These are phyloP conservation scores for Decapterus maruadsi DNA, from an alignment of 2,797 vertebrate genomes.

Conservation along the genomic window DNA sequence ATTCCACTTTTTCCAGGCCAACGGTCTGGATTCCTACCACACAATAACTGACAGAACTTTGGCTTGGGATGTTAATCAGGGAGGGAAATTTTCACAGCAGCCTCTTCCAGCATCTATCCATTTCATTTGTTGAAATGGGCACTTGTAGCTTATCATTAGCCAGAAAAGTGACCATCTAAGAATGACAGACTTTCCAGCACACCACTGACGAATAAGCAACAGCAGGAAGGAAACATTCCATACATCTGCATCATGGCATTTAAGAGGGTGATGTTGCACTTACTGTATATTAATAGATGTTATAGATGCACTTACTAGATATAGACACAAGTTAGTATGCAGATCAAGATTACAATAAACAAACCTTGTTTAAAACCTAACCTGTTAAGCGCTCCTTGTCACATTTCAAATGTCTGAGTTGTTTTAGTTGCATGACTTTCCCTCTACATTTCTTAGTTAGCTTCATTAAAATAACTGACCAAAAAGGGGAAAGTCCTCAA, in stretches of 20 bases:
- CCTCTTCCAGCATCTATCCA: constrained; percentile 3
- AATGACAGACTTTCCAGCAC: constrained; percentile 5
- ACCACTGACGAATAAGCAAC: neutral
- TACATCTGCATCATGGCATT: neutral
- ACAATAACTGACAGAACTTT: constrained; percentile 41
- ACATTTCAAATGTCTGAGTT: constrained; percentile 1
- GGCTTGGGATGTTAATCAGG: constrained; percentile 35
- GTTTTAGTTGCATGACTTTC: neutral
- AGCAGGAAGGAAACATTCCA: neutral
- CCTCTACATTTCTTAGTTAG: neutral
- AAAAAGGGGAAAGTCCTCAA: neutral
- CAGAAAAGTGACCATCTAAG: neutral
- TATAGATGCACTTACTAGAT: neutral
- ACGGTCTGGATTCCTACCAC: constrained; percentile 42
- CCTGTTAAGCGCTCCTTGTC: neutral
- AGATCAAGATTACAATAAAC: neutral
- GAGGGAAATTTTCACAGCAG: constrained; percentile 14
- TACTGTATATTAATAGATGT: neutral
- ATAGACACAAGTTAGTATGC: neutral
- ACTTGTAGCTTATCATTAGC: neutral
- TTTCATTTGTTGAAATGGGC: constrained; percentile 3
- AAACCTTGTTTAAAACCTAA: too few relatives aligned
- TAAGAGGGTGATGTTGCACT: neutral
- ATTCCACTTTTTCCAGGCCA: constrained; percentile 39
- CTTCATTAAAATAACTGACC: neutral